Percentiles rank a stretch among this genome's conserved stretches.
Conservation (phyloP, 2,888 invertebrate genomes). For the Drosophila mimica region DNA sequence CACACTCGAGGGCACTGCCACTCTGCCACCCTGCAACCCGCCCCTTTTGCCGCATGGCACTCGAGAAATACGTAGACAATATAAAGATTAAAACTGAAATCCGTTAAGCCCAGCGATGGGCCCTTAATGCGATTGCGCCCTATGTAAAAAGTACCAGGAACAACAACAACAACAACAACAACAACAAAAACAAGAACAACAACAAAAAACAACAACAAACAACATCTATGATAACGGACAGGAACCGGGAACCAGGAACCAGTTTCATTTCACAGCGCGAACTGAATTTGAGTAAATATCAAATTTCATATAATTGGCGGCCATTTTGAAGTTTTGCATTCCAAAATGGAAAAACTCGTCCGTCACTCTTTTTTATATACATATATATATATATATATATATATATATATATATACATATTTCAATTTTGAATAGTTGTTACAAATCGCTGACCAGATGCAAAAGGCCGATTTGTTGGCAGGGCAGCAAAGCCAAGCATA, state of each 20-base stretch:
- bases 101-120: constrained; percentile 69
- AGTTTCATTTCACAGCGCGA: constrained; percentile 48
- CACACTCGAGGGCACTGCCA: constrained; percentile 41
- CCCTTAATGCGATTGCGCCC: constrained; percentile 71
- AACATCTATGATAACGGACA: constrained; percentile 48
- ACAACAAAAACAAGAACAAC: constrained; percentile 22
- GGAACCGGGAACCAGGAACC: constrained; percentile 56
- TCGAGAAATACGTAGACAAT: constrained; percentile 71
- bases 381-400: not conserved
- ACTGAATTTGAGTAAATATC: constrained; percentile 53
- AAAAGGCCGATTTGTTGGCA: constrained; percentile 52
- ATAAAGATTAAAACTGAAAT: constrained; percentile 73
- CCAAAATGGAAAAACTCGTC: constrained; percentile 49
- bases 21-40: constrained; percentile 25
- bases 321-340: constrained; percentile 65
- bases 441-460: constrained; percentile 47
- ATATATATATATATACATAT: not conserved
- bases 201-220: constrained; percentile 2
- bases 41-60: constrained; percentile 37
- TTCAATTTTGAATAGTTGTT: constrained; percentile 24
- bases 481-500: constrained; percentile 22
- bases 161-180: constrained; percentile 46
- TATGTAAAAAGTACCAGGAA: constrained; percentile 36
- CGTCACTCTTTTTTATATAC: not conserved
- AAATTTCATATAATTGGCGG: constrained; percentile 75